Base-by-base conservation (phyloP, 2,113 vertebrate species). In the Circaetus cinerascens region DNA sequence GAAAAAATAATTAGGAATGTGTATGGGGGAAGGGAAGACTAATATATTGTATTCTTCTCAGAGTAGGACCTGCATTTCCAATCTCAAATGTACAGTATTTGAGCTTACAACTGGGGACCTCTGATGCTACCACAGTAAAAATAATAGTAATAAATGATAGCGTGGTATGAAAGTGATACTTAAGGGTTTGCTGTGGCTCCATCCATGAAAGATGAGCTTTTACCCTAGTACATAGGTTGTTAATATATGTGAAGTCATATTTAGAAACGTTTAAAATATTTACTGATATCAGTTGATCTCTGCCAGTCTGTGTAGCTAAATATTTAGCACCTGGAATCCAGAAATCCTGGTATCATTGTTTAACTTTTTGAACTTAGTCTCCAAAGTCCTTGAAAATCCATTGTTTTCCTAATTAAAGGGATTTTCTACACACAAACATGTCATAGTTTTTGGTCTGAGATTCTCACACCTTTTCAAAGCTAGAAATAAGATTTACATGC, bases 21-120 rank as follows among this genome's bases (percentile, higher is more conserved):
- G 19, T 51, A 55, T 27, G n/a, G 32, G 50, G 57, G n/a, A 92
- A 77, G 20, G 30, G 40, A 95, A 78, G 34, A 46, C 25, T 46
- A 32, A 22, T 51, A n/a, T 20, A 13, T n/a, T 55, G 4, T 85
- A 56, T 62, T 51, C 11, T 73, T 85, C 38, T 91, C 26, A 17
- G 20, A 29, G 25, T 32, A 56, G 60, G 73, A 63, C 53, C 22
- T 93, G 0, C 0, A 0, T 81, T 81, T 86, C 51, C 1, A 0
- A 84, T 75, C 29, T 74, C 81, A 45, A 63, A 55, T 41, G 6
- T 71, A 27, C 32, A 48, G 13, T 48, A 15, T 73, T 68, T 83
- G 69, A 78, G 46, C 51, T 90, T 92, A 27, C 0, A 0, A 36
- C 75, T 75, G 29, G 27, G 6, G 17, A 51, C 63, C 57, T 89